phyloP scores from a whole-genome alignment of 2,113 vertebrate species.

The Penelope pileata region DNA sequence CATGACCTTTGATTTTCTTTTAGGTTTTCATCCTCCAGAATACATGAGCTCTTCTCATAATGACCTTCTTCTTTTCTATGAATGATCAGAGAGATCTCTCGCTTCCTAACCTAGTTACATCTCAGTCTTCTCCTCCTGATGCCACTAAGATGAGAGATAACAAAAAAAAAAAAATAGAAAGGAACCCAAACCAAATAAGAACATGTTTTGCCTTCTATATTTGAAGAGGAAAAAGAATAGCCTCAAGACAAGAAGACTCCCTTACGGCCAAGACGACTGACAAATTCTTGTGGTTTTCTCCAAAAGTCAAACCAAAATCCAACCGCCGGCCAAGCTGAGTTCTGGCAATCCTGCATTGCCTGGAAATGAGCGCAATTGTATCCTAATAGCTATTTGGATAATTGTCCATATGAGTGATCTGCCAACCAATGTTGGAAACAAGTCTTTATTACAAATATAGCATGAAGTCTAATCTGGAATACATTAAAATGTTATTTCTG shows the following conservation, averaged over 20 bases:
- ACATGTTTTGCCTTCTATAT: conserved; percentile 62
- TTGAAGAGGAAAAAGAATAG: conserved; percentile 72
- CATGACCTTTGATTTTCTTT: conserved; percentile 17
- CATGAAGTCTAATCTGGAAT: conserved; percentile 84
- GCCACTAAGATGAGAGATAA: neutral
- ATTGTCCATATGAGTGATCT: conserved; percentile 80
- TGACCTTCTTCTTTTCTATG: neutral
- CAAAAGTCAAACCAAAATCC: conserved; percentile 82
- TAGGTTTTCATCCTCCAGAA: neutral
- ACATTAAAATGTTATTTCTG: conserved; percentile 86
- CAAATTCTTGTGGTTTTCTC: conserved; percentile 87
- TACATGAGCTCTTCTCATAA: neutral
- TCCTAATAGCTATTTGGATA: conserved; percentile 85
- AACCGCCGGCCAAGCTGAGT: conserved; percentile 72
- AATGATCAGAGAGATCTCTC: neutral
- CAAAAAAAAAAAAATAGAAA: neutral
- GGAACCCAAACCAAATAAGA: neutral
- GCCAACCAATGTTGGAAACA: conserved; percentile 79
- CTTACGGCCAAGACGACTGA: conserved; percentile 78
- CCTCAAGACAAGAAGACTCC: conserved; percentile 74
- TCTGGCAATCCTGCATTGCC: conserved; percentile 77
- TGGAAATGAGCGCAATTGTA: conserved; percentile 85
- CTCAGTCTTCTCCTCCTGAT: neutral
- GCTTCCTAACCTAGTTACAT: neutral
- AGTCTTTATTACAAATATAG: conserved; percentile 84